Conservation (phyloP, 2,888 invertebrate genomes). For the Synergus laeviventris region DNA sequence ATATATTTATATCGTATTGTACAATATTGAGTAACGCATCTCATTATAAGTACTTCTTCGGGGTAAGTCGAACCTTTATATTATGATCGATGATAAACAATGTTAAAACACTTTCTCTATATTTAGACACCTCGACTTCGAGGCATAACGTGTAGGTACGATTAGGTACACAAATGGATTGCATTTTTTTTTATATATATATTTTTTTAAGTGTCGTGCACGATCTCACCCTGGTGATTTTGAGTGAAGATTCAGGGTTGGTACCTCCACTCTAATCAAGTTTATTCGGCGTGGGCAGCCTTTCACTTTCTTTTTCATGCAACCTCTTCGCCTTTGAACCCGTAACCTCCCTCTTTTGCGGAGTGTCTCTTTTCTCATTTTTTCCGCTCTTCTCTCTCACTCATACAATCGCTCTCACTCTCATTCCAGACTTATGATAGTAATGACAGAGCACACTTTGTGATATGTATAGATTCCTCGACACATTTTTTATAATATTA, state of each 20-base stretch:
- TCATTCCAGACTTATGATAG: conserved; percentile 35
- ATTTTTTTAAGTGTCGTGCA: conserved; percentile 5
- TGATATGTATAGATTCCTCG: conserved; percentile 72
- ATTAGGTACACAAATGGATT: conserved; percentile 52
- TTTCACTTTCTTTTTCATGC: conserved; percentile 42
- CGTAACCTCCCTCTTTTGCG: conserved; percentile 7
- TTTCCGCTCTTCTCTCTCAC: conserved; percentile 30
- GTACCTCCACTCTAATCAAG: conserved; percentile 51
- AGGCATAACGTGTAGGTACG: conserved; percentile 52
- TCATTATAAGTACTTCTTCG: conserved; percentile 59
- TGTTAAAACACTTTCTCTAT: conserved; percentile 51
- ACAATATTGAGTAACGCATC: conserved; percentile 66
- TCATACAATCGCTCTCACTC: conserved; percentile 23
- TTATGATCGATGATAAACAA: conserved; percentile 61
- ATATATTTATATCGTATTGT: conserved; percentile 62
- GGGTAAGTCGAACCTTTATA: conserved; percentile 55
- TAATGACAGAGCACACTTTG: conserved; percentile 66
- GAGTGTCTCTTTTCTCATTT: background rate
- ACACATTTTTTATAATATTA: conserved; percentile 63
- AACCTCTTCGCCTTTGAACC: conserved; percentile 42
- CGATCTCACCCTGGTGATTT: conserved; percentile 18
- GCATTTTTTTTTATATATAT: conserved; percentile 17
- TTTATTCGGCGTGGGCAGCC: conserved; percentile 52
- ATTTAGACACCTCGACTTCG: conserved; percentile 54
- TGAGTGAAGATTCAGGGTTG: conserved; percentile 34